Base-by-base conservation (phyloP, 2,888 invertebrate species). In the Eupithecia pulchellata region DNA sequence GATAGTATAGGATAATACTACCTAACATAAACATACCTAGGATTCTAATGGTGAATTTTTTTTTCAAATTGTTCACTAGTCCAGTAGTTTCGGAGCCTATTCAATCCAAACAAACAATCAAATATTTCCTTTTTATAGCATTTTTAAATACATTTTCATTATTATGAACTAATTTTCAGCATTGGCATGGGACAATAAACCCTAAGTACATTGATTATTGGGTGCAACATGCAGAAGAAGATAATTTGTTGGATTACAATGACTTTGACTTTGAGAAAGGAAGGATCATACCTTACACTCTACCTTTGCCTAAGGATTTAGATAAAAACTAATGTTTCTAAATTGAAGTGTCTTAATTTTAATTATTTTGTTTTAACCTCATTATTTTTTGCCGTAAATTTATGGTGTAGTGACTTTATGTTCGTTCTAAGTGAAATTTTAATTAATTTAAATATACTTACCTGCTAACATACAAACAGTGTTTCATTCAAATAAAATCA, bases 161-260 rank as follows among this genome's bases (percentile, higher is more conserved):
- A n/a, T n/a, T n/a, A n/a, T n/a, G n/a, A n/a, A n/a, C n/a, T 52
- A 13, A 68, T 13, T 86, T 87, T 32, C 81, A 95, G 95, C 93
- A 92, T 66, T 96, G 96, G 96, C 90, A 86, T 60, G 92, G 94
- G 17, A 89, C 84, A 4, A 78, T 95, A 62, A 88, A 88, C 61
- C 83, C 89, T 0, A 84, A 90, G 67, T 85, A 89, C 34, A 76
- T 84, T 65, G 87, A 94, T 73, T 92, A 90, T 78, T 96, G 95
- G 96, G 84, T 83, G 27, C 90, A 95, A 32, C 93, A 92, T 62
- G 82, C 92, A n/a, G 89, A 91, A 32, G 81, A 80, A 0, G 88
- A 89, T 17, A 86, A 90, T 65, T 77, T 89, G 34, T 75, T 94
- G 29, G 90, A 91, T 73, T 95, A 94, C 83, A 91, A 90, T 64